Conservation (phyloP, 2,113 vertebrate species). For the Boleophthalmus pectinirostris region DNA sequence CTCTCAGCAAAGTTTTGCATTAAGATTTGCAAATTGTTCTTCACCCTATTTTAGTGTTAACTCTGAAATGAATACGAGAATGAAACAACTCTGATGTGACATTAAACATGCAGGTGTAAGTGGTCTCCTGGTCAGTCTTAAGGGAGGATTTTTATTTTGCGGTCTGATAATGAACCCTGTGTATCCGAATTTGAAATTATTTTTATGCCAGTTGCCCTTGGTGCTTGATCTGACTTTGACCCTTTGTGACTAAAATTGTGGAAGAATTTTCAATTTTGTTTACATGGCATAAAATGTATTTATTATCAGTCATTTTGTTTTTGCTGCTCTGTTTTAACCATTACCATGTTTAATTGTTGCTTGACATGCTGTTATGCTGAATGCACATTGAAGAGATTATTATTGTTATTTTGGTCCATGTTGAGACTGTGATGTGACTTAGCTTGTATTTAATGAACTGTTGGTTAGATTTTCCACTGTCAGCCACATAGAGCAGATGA, state of each 20-base stretch:
- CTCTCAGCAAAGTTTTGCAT: neutral
- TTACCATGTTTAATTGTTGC: neutral
- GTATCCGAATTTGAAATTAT: too few relatives aligned
- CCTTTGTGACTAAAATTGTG: conserved; percentile 17
- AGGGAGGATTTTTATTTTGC: too few relatives aligned
- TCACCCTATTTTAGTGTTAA: neutral
- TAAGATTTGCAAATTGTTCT: neutral
- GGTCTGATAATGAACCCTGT: too few relatives aligned
- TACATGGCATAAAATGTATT: conserved; percentile 10
- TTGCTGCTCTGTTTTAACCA: neutral
- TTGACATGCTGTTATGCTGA: neutral
- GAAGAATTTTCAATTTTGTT: conserved; percentile 19
- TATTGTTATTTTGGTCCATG: conserved; percentile 33
- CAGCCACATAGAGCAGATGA: conserved; percentile 10
- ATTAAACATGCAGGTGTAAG: too few relatives aligned
- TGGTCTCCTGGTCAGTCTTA: too few relatives aligned
- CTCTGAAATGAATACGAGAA: too few relatives aligned
- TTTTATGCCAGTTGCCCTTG: too few relatives aligned
- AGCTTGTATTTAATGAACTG: conserved; percentile 38
- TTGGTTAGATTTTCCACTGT: conserved; percentile 31
- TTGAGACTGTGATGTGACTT: conserved; percentile 43
- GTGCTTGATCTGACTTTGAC: too few relatives aligned
- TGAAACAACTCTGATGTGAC: too few relatives aligned
- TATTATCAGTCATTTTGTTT: conserved; percentile 19
- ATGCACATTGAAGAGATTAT: conserved; percentile 3